phyloP scores from a whole-genome alignment of 2,888 invertebrate species.

The Stictocephala bisonia region DNA sequence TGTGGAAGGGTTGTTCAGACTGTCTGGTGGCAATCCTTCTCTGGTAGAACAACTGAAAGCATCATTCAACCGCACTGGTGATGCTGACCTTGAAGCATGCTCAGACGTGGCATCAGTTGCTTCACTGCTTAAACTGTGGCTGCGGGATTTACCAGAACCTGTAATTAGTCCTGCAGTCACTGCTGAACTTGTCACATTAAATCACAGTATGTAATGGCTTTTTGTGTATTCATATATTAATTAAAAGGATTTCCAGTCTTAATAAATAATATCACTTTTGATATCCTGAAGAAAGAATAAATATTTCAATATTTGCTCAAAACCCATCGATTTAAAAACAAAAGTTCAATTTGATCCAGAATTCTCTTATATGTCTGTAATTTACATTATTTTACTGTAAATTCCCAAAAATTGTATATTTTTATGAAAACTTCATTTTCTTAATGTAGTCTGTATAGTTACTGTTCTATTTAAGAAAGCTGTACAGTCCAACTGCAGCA shows the following conservation, averaged over 20 bases:
- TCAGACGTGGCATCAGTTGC: constrained; percentile 67
- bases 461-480: no score
- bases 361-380: no score
- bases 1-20: constrained; percentile 66
- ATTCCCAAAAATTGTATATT: no score
- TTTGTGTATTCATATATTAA: neutral
- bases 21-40: constrained; percentile 66
- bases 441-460: no score
- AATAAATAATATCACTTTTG: no score
- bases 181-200: constrained; percentile 56
- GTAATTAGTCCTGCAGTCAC: constrained; percentile 65
- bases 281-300: no score
- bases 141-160: constrained; percentile 66
- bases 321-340: no score
- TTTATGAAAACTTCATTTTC: no score
- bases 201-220: constrained; percentile 53
- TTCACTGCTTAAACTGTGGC: constrained; percentile 66
- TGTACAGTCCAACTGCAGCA: no score
- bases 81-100: constrained; percentile 65
- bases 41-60: constrained; percentile 65
- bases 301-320: no score
- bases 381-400: no score
- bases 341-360: no score
- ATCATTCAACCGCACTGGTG: constrained; percentile 66
- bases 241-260: neutral